Percentiles rank a stretch among this genome's conserved stretches.
Evolutionary conservation across 2,797 vertebrate genomes (phyloP).

Genomic region (Melopsittacus undulatus): DNA sequence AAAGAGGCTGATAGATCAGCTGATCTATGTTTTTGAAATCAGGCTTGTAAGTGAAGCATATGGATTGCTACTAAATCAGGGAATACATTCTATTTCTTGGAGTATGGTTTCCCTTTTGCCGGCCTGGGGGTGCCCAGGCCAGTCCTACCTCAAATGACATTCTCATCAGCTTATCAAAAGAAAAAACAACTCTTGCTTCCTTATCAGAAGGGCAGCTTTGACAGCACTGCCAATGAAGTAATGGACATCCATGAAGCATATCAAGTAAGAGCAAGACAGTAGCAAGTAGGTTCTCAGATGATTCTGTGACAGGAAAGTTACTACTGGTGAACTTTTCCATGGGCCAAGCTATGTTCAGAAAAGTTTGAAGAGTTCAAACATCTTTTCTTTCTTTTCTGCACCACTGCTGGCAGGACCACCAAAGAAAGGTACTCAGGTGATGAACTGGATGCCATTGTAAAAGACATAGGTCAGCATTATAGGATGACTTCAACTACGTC

Average conservation of each 20-base stretch:
- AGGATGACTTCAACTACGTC: neutral
- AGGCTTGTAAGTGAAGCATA: accelerated
- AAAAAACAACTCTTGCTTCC: neutral
- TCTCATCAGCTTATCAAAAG: neutral
- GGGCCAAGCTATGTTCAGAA: neutral
- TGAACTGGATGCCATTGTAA: neutral
- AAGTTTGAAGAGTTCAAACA: neutral
- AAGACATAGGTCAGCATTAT: constrained; percentile 9
- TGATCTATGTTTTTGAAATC: neutral
- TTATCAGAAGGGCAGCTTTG: neutral
- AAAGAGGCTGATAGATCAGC: neutral
- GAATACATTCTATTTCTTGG: neutral
- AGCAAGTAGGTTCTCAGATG: neutral
- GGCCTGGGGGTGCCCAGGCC: neutral
- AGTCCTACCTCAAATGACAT: neutral
- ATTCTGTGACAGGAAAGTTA: neutral
- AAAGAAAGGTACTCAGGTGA: neutral
- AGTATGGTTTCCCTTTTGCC: neutral
- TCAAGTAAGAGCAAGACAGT: neutral
- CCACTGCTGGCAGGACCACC: neutral
- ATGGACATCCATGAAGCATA: neutral
- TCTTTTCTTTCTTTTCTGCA: neutral
- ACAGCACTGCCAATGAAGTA: neutral
- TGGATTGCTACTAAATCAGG: neutral
- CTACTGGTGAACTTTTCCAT: neutral